phyloP scores from a whole-genome alignment of 2,797 vertebrate species.

The Artibeus lituratus region DNA sequence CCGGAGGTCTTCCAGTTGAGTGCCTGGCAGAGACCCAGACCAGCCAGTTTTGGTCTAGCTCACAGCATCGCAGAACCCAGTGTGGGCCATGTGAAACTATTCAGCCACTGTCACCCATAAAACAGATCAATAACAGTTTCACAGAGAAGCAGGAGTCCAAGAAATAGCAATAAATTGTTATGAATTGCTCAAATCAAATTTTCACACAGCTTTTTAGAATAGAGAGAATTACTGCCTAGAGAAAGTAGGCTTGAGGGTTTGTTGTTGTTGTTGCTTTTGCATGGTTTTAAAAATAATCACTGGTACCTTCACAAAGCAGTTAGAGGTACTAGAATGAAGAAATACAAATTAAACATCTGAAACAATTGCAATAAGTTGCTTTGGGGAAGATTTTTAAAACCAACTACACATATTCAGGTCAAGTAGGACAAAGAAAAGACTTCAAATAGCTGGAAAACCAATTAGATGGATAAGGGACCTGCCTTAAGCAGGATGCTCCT shows the following conservation, averaged over 20 bases:
- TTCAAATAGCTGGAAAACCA: not conserved
- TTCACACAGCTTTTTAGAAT: not conserved
- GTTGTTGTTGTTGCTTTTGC: not conserved
- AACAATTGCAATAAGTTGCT: not conserved
- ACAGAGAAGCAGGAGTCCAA: not conserved
- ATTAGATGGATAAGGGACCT: not conserved
- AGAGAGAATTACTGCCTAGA: not conserved
- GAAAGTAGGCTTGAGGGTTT: not conserved
- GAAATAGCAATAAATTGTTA: not conserved
- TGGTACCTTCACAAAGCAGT: not conserved
- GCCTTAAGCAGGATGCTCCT: not conserved
- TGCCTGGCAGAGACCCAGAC: not conserved
- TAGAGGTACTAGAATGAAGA: not conserved
- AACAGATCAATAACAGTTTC: not conserved
- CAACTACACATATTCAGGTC: not conserved
- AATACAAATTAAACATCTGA: constrained; percentile 7
- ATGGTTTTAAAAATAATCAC: not conserved
- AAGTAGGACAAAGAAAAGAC: not conserved
- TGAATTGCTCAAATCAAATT: not conserved
- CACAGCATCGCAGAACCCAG: not conserved
- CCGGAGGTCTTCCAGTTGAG: not conserved
- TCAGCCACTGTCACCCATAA: not conserved
- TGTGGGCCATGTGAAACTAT: not conserved
- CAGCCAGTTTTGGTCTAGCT: not conserved
- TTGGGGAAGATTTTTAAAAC: not conserved